Conservation (phyloP, 2,888 invertebrate species). For the Hoplodrina ambigua region DNA sequence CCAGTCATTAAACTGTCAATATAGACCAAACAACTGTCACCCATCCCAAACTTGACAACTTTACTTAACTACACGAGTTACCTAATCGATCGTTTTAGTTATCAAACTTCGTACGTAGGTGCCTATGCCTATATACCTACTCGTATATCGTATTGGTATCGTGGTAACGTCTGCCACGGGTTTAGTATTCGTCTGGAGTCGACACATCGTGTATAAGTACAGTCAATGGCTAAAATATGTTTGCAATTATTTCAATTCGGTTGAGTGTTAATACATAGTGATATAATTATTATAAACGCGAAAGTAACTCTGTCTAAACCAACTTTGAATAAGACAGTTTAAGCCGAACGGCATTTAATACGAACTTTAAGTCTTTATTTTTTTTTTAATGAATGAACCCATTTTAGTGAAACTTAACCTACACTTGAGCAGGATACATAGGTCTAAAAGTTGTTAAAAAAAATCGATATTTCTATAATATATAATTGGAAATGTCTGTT, state of each 20-base stretch:
- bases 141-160: conserved; percentile 1
- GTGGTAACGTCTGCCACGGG: conserved; percentile 30
- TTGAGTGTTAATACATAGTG: not conserved
- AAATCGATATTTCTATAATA: too few species aligned
- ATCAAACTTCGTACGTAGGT: not conserved
- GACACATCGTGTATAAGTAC: conserved; percentile 7
- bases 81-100: conserved; percentile 23
- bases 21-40: not conserved
- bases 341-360: too few species aligned
- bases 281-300: too few species aligned
- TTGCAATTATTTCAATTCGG: not conserved
- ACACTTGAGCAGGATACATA: too few species aligned
- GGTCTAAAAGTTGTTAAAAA: too few species aligned
- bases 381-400: too few species aligned
- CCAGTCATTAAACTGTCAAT: too few species aligned
- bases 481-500: too few species aligned
- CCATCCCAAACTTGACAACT: not conserved
- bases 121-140: not conserved
- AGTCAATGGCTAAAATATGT: conserved; percentile 4
- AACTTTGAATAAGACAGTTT: too few species aligned
- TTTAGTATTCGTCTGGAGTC: conserved; percentile 49
- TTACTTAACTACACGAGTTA: not conserved
- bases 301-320: too few species aligned
- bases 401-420: too few species aligned
- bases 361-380: too few species aligned